These are phyloP conservation scores for Campylomormyrus tamandua DNA, from an alignment of 2,113 vertebrate species.

Conservation along the genomic window DNA sequence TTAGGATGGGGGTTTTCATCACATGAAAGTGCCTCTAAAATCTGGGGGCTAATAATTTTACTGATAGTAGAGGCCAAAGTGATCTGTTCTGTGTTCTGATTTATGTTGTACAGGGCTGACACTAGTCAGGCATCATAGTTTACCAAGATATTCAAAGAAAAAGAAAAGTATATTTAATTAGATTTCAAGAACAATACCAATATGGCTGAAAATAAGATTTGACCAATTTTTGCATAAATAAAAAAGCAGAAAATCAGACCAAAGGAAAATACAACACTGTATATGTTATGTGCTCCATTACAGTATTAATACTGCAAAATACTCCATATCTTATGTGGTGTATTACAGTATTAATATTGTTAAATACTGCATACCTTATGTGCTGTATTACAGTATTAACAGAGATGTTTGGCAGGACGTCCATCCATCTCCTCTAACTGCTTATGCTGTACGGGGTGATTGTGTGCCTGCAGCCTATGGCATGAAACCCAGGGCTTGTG, in stretches of 20 bases:
- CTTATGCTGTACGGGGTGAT: neutral
- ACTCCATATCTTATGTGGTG: neutral
- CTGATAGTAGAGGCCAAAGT: neutral
- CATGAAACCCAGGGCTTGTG: neutral
- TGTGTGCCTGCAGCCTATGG: neutral
- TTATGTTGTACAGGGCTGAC: neutral
- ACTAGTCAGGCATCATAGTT: neutral
- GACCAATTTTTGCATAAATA: neutral
- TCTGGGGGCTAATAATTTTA: neutral
- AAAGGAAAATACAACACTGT: neutral
- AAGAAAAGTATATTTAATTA: neutral
- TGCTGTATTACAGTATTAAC: neutral
- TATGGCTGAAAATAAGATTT: neutral
- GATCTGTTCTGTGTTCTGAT: neutral
- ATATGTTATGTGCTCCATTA: neutral
- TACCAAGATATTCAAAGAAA: neutral
- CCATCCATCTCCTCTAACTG: neutral
- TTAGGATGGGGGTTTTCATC: neutral
- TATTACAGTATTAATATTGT: neutral
- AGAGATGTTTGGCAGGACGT: neutral
- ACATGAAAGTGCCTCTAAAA: neutral
- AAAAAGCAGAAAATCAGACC: neutral
- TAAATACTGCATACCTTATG: neutral
- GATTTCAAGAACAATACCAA: neutral
- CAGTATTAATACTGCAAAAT: neutral